Base-by-base conservation (phyloP, 1,140 invertebrate species). In the Drosophila fuyamai region DNA sequence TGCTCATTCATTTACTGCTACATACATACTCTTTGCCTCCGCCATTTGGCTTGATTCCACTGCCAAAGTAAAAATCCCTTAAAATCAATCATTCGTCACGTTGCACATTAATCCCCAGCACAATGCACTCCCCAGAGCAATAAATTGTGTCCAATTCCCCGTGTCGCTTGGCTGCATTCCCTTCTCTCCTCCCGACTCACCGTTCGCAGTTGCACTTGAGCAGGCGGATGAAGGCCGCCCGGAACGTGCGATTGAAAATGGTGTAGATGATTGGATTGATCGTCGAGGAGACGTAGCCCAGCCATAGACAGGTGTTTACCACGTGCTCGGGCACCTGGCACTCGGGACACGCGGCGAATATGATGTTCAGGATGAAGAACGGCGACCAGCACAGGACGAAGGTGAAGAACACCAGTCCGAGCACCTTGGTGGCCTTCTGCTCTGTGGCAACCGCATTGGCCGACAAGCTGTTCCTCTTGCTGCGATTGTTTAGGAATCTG, bases 311-410 rank as follows among this genome's bases (percentile, higher is more conserved):
- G 23, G 96, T 95, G 74, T 96, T 94, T 35, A 97, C 96, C 41
- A 92, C 90, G 62, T 93, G 86, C 93, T 94, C 94, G 32, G 96
- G 95, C 14, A 97, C 95, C 50, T 94, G 91, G 84, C 96, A 96
- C 46, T 93, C 93, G 0, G 95, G 95, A 84, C 96, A 97, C 1
- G 95, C 94, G 6, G 96, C 96, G 73, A 96, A 96, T 9, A 97
- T 92, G 13, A 97, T 96, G 93, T 98, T 98, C 43, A 97, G 93
- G 27, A 97, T 93, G 92, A 98, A 98, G 92, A 98, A 98, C 0
- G 97, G 97, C 2, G 96, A 95, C 97, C 97, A 98, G 86, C 97
- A 97, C 5, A 97, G 93, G 12, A 98, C 97, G 91, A 98, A 98
- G 0, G 96, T 97, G 92, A 97, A 97, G 93, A 98, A 98, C 0